Conservation (phyloP, 2,888 invertebrate species). For the Cancer borealis region DNA sequence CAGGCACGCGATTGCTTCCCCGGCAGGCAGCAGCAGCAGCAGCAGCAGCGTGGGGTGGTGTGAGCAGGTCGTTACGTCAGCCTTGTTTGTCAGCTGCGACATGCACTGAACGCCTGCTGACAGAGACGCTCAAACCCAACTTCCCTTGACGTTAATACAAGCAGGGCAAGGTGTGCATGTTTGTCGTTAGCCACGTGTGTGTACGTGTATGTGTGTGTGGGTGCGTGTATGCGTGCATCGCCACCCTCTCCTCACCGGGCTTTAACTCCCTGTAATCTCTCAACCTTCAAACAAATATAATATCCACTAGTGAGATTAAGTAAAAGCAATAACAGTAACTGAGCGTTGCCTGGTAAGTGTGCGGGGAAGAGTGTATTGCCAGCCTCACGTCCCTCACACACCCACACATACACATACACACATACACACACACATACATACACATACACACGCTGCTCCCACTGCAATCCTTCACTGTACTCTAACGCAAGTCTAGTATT, state of each 20-base stretch:
- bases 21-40: not conserved
- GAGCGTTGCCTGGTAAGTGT: not conserved
- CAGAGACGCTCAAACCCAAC: not conserved
- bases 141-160: not conserved
- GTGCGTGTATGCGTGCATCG: not conserved
- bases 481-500: not conserved
- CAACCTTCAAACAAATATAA: not conserved
- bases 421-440: not conserved
- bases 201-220: not conserved
- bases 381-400: not conserved
- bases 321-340: not conserved
- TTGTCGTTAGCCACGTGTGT: not conserved
- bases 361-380: not conserved
- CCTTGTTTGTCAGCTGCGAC: not conserved
- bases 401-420: not conserved
- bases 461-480: not conserved
- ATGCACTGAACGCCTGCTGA: not conserved
- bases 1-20: not conserved
- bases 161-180: not conserved
- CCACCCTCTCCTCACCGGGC: not conserved
- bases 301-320: slow-evolving; percentile 9
- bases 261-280: not conserved
- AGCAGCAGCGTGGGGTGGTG: too few species aligned
- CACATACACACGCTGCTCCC: not conserved
- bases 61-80: not conserved